Conservation (phyloP, 37 sponge, comb jelly and placozoan species). For the Petrosia ficiformis region DNA sequence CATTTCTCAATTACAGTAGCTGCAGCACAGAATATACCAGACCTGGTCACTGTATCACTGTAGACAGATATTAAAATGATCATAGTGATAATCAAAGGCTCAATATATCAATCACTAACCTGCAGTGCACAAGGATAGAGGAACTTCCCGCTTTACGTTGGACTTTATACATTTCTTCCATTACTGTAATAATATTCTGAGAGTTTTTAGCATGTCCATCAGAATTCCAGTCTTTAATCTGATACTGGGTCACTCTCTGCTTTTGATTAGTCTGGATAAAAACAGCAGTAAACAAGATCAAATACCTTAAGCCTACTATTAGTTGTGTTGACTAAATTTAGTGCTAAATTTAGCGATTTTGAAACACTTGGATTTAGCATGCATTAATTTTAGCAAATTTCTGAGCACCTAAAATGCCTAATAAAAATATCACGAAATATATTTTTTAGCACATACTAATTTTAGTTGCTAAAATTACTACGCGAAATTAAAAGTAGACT, state of each 20-base stretch:
- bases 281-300: too few relatives aligned
- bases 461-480: too few relatives aligned
- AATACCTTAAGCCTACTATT: too few relatives aligned
- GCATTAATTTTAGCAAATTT: too few relatives aligned
- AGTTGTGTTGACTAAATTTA: too few relatives aligned
- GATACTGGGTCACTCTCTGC: conserved; percentile 50
- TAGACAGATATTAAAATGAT: too few relatives aligned
- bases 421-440: too few relatives aligned
- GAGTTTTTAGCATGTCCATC: conserved; percentile 23
- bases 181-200: conserved; percentile 7
- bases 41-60: conserved; percentile 13
- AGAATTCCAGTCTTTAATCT: conserved; percentile 36
- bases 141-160: conserved; percentile 62
- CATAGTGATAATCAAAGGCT: neutral
- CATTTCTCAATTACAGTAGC: conserved; percentile 16
- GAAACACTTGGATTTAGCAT: too few relatives aligned
- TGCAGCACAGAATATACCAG: conserved; percentile 21
- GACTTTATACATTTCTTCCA: conserved; percentile 35
- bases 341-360: too few relatives aligned
- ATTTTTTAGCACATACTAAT: too few relatives aligned
- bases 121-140: conserved; percentile 53
- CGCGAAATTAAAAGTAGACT: too few relatives aligned
- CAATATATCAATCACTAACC: conserved; percentile 13
- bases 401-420: too few relatives aligned
- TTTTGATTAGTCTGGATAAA: conserved; percentile 2